These are phyloP conservation scores for Sturmia bella DNA, from an alignment of 2,888 invertebrate species.

Conservation along the genomic window DNA sequence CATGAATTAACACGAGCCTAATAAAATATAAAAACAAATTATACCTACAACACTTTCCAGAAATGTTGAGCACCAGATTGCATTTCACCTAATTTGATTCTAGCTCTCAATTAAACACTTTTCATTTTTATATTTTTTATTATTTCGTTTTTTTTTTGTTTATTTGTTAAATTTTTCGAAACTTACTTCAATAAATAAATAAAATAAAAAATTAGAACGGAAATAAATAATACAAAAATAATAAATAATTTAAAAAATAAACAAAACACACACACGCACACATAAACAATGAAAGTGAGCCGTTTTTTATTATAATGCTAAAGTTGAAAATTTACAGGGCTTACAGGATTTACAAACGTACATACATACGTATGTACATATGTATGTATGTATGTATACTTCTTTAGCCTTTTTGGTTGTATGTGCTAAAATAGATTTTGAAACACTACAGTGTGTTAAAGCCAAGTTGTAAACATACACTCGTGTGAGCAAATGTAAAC, in stretches of 20 bases:
- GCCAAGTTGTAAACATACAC: constrained; percentile 45
- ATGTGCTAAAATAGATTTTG: constrained; percentile 45
- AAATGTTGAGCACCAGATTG: background rate
- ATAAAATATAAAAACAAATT: background rate
- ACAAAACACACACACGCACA: constrained; percentile 72
- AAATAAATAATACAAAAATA: constrained; percentile 70
- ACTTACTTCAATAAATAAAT: constrained; percentile 68
- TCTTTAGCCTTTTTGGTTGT: constrained; percentile 28
- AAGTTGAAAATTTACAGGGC: constrained; percentile 21
- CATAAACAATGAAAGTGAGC: constrained; percentile 71
- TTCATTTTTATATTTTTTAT: constrained; percentile 39
- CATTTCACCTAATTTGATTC: background rate
- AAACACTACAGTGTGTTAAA: constrained; percentile 26
- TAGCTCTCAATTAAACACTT: constrained; percentile 20
- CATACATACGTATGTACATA: too few species aligned
- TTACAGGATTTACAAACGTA: too few species aligned
- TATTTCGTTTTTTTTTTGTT: constrained; percentile 59
- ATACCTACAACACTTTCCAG: too few species aligned
- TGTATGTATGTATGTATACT: too few species aligned
- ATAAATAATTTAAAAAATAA: constrained; percentile 67
- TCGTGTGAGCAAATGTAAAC: constrained; percentile 7
- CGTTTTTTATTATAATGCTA: constrained; percentile 40
- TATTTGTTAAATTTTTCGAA: constrained; percentile 65
- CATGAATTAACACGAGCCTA: too few species aligned
- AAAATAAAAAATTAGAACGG: constrained; percentile 70